Evolutionary conservation across 2,888 invertebrate genomes (phyloP).

Genomic region (Leptinotarsa rubiginosa): DNA sequence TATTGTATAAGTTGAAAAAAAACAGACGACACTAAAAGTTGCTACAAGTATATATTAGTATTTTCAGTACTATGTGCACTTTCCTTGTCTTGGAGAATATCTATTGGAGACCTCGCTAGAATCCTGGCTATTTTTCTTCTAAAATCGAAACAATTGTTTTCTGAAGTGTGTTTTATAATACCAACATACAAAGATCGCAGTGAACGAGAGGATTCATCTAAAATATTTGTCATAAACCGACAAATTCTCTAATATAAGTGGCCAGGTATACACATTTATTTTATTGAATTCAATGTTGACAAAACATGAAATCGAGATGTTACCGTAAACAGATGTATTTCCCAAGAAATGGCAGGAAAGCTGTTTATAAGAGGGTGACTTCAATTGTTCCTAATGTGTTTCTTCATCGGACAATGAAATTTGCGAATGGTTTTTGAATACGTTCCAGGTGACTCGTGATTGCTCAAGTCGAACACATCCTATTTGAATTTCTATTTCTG

Average conservation of each 20-base stretch:
- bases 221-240: background rate
- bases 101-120: too few species aligned
- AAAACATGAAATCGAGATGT: conserved; percentile 40
- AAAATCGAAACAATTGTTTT: too few species aligned
- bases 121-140: too few species aligned
- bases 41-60: too few species aligned
- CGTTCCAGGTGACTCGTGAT: conserved; percentile 5
- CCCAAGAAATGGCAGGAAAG: conserved; percentile 13
- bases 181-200: background rate
- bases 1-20: too few species aligned
- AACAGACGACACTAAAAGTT: too few species aligned
- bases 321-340: conserved; percentile 44
- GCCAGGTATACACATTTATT: conserved; percentile 9
- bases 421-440: background rate
- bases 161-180: too few species aligned
- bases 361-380: background rate
- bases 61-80: too few species aligned
- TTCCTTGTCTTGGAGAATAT: too few species aligned
- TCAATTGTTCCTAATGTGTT: conserved; percentile 19
- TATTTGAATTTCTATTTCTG: background rate
- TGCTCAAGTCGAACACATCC: background rate
- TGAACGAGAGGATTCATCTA: background rate
- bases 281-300: conserved; percentile 29
- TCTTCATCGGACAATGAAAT: conserved; percentile 12
- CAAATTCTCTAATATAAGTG: background rate